Conservation (phyloP, 2,797 vertebrate genomes). For the Rhinoraja longicauda region DNA sequence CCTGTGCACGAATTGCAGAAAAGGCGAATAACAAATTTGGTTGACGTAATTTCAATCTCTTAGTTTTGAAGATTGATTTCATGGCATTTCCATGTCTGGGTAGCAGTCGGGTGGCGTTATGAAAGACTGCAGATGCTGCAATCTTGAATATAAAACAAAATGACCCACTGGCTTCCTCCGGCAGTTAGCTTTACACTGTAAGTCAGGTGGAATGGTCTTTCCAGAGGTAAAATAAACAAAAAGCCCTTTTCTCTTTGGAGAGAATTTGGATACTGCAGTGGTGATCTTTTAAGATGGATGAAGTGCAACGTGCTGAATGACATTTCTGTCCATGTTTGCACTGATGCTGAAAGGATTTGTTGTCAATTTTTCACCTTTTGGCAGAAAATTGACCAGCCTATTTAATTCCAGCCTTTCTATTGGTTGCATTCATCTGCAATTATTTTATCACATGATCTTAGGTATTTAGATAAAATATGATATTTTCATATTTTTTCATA, state of each 20-base stretch:
- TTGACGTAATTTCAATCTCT: neutral
- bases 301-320: neutral
- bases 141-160: too few species aligned
- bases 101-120: neutral
- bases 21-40: neutral
- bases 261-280: neutral
- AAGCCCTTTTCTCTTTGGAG: neutral
- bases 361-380: neutral
- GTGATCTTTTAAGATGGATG: neutral
- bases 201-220: neutral
- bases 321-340: neutral
- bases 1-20: too few species aligned
- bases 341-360: neutral
- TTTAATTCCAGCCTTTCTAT: neutral
- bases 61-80: neutral
- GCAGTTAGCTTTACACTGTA: too few species aligned
- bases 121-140: too few species aligned
- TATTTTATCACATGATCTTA: neutral
- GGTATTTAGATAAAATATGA: neutral
- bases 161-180: too few species aligned
- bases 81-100: neutral
- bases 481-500: too few species aligned
- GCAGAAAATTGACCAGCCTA: neutral
- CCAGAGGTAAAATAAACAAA: neutral
- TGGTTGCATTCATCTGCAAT: neutral